Conservation (phyloP, 2,797 vertebrate genomes). For the Orestias chungarensis region DNA sequence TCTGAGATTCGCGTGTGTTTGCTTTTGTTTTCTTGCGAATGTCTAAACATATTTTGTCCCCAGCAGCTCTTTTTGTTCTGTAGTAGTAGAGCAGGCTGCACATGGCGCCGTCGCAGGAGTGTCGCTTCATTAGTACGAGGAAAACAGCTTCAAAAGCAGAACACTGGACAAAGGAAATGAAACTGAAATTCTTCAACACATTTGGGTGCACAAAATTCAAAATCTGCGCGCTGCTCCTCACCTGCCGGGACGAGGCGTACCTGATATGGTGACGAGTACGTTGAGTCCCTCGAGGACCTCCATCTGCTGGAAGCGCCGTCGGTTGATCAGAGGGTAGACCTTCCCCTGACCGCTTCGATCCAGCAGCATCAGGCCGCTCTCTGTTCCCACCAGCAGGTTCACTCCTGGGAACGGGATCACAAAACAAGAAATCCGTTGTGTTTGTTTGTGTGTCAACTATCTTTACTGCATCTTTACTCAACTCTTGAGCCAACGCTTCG, state of each 20-base stretch:
- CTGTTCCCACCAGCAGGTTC: slow-evolving; percentile 95
- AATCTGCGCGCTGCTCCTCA: slow-evolving; percentile 1
- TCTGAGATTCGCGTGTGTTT: background rate
- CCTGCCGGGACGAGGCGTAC: slow-evolving; percentile 48
- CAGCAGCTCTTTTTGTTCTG: too few relatives aligned
- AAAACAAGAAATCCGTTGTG: too few relatives aligned
- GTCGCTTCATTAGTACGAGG: too few relatives aligned
- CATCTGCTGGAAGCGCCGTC: slow-evolving; percentile 97
- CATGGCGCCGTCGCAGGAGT: too few relatives aligned
- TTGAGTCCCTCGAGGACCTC: slow-evolving; percentile 97
- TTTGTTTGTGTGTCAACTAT: too few relatives aligned
- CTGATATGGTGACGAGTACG: slow-evolving; percentile 97
- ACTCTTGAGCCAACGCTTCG: too few relatives aligned
- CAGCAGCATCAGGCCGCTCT: slow-evolving; percentile 97
- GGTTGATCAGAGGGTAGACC: slow-evolving; percentile 95
- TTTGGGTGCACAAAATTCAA: background rate
- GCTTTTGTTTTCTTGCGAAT: background rate
- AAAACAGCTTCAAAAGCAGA: too few relatives aligned
- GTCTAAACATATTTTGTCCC: background rate
- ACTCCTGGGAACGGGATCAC: too few relatives aligned
- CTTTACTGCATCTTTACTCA: too few relatives aligned
- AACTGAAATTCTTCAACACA: too few relatives aligned
- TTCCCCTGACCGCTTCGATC: slow-evolving; percentile 98
- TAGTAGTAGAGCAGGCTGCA: too few relatives aligned
- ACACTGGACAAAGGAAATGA: slow-evolving; percentile 15